phyloP scores from a whole-genome alignment of 2,113 vertebrate species.

The Rissa tridactyla region DNA sequence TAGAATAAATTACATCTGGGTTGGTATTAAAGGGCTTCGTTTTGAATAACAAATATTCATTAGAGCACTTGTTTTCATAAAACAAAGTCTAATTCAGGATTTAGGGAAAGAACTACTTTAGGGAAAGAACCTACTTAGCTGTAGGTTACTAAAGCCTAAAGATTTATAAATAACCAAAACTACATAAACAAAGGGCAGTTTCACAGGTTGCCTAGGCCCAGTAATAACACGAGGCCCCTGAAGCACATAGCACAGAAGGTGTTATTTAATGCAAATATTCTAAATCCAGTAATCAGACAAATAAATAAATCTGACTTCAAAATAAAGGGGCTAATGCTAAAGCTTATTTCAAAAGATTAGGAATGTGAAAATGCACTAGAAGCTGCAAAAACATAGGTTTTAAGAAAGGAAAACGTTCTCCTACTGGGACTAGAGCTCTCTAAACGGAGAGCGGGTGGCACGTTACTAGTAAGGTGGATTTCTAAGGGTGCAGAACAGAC shows the following conservation, averaged over 20 bases:
- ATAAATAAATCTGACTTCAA: neutral
- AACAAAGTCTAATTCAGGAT: neutral
- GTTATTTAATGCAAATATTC: neutral
- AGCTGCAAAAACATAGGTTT: neutral
- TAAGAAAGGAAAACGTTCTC: neutral
- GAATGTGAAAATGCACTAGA: neutral
- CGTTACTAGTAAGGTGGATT: neutral
- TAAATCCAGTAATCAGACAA: neutral
- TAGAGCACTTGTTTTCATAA: neutral
- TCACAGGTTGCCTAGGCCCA: neutral
- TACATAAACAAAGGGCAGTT: neutral
- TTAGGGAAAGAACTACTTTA: neutral
- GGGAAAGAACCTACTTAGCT: neutral
- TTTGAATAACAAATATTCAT: neutral
- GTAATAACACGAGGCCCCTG: neutral
- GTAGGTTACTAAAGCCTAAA: neutral
- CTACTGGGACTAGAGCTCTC: neutral
- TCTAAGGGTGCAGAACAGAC: neutral
- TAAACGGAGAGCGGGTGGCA: neutral
- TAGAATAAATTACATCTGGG: neutral
- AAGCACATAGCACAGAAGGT: neutral
- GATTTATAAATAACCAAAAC: neutral
- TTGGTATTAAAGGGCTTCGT: neutral
- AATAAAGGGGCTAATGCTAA: neutral
- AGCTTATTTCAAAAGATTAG: neutral